These are phyloP conservation scores for Idaea biselata DNA, from an alignment of 2,888 invertebrate genomes.

Conservation along the genomic window DNA sequence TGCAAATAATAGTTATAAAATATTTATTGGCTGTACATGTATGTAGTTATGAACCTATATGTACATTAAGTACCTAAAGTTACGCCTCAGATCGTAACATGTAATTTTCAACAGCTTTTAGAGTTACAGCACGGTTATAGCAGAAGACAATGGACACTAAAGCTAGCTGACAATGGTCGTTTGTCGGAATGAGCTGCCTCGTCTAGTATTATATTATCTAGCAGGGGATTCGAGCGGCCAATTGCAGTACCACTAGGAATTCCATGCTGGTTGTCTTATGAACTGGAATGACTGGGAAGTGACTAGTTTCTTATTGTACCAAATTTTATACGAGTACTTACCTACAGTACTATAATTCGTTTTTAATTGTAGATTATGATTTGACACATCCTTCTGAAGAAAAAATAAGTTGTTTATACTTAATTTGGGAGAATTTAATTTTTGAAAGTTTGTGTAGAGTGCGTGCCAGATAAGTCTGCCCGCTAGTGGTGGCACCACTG, in stretches of 20 bases:
- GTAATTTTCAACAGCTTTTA: not conserved
- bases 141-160: not conserved
- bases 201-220: not conserved
- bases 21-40: no score
- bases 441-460: no score
- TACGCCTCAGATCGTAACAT: not conserved
- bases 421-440: no score
- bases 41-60: not conserved
- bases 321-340: no score
- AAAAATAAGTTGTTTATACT: no score
- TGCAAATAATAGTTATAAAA: no score
- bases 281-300: not conserved
- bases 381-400: no score
- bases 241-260: not conserved
- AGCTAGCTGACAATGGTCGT: not conserved
- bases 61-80: not conserved
- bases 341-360: no score
- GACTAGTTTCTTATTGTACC: no score
- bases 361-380: no score
- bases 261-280: not conserved
- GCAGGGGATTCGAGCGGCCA: not conserved
- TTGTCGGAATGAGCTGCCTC: not conserved
- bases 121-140: not conserved
- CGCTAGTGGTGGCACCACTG: no score
- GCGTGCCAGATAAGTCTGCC: no score